These are phyloP conservation scores for Drosophila bunnanda DNA, from an alignment of 2,888 invertebrate genomes.

Conservation along the genomic window DNA sequence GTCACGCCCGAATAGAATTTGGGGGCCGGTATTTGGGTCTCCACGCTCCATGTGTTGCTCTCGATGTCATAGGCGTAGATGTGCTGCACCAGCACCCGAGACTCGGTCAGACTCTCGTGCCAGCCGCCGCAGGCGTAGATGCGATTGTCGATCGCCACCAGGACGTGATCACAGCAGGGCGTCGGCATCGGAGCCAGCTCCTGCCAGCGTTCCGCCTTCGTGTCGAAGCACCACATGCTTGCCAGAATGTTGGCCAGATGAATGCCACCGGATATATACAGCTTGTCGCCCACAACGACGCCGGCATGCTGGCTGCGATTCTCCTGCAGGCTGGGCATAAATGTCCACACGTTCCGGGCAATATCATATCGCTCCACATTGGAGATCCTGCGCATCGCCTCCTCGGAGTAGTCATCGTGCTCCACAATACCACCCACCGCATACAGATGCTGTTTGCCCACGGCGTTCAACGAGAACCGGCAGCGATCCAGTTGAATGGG, in stretches of 20 bases:
- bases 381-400: conserved; percentile 78
- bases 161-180: conserved; percentile 88
- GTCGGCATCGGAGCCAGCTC: conserved; percentile 86
- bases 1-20: conserved; percentile 89
- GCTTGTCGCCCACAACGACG: conserved; percentile 82
- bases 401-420: conserved; percentile 84
- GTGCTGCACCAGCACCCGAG: conserved; percentile 86
- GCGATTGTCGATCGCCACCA: conserved; percentile 86
- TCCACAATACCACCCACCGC: conserved; percentile 89
- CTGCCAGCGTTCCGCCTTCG: conserved; percentile 86
- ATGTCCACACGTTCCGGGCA: conserved; percentile 86
- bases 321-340: conserved; percentile 86
- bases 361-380: conserved; percentile 88
- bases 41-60: conserved; percentile 87
- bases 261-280: conserved; percentile 84
- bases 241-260: conserved; percentile 84
- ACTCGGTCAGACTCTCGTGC: conserved; percentile 86
- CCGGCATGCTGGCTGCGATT: conserved; percentile 88
- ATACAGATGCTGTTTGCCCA: conserved; percentile 85
- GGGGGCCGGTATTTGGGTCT: conserved; percentile 88
- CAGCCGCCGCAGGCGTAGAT: conserved; percentile 89
- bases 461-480: conserved; percentile 88
- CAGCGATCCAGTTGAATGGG: conserved; percentile 89
- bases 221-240: conserved; percentile 86
- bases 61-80: conserved; percentile 88